These are phyloP conservation scores for Struthio camelus DNA, from an alignment of 2,113 vertebrate genomes.

Conservation along the genomic window DNA sequence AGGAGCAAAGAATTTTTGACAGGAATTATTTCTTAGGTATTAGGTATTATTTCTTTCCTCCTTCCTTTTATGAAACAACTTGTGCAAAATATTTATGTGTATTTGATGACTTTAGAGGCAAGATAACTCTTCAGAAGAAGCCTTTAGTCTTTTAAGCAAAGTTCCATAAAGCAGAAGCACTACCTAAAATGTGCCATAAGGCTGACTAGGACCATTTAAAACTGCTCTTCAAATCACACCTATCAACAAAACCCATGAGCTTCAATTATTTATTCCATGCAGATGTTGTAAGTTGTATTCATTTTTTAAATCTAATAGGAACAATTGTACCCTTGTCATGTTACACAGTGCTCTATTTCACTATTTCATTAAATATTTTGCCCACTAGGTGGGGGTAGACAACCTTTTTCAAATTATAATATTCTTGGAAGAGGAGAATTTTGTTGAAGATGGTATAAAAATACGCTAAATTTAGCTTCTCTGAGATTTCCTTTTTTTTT, in stretches of 20 bases:
- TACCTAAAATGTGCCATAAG: not conserved
- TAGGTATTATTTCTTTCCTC: not conserved
- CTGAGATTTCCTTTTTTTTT: not conserved
- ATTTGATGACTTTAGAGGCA: constrained; percentile 46
- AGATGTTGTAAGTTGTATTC: constrained; percentile 22
- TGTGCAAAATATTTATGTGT: too few species aligned
- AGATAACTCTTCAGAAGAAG: constrained; percentile 35
- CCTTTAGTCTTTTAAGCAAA: constrained; percentile 48
- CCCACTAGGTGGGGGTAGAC: constrained; percentile 76
- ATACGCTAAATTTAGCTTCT: not conserved
- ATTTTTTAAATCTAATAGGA: constrained; percentile 47
- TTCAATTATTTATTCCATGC: constrained; percentile 40
- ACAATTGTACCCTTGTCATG: not conserved
- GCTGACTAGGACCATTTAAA: constrained; percentile 37
- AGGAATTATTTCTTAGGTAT: not conserved
- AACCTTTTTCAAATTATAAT: not conserved
- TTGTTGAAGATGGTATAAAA: rapidly evolving
- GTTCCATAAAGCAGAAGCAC: constrained; percentile 5
- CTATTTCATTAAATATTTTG: not conserved
- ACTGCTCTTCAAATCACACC: constrained; percentile 43
- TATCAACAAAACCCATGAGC: constrained; percentile 29
- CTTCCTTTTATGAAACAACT: constrained; percentile 23
- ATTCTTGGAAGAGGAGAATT: rapidly evolving
- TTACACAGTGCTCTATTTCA: not conserved
- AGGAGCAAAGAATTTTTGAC: not conserved